Conservation (phyloP, 2,113 vertebrate genomes). For the Ascaphus truei region DNA sequence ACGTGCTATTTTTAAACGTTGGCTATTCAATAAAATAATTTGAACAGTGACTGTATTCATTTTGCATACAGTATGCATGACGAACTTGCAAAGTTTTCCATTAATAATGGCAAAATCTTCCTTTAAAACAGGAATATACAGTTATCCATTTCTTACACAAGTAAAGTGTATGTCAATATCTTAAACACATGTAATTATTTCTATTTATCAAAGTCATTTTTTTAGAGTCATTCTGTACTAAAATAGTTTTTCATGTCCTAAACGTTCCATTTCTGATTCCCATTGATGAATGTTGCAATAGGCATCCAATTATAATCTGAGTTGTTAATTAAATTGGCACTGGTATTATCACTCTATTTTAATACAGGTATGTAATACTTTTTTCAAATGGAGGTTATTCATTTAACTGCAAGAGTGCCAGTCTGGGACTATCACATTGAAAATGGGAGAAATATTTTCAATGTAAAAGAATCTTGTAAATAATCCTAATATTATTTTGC, state of each 20-base stretch:
- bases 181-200: too few relatives aligned
- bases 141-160: background rate
- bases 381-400: too few relatives aligned
- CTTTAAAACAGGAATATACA: background rate
- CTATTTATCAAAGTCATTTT: background rate
- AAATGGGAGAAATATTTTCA: too few relatives aligned
- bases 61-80: background rate
- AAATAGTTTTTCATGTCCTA: background rate
- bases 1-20: slow-evolving; percentile 19
- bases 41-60: background rate
- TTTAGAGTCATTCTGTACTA: background rate
- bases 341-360: background rate
- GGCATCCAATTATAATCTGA: background rate
- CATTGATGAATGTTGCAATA: background rate
- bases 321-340: background rate
- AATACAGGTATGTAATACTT: too few relatives aligned
- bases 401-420: too few relatives aligned
- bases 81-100: background rate
- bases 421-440: too few relatives aligned
- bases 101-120: background rate
- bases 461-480: too few relatives aligned
- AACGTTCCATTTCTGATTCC: background rate
- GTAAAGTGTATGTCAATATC: too few relatives aligned
- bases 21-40: background rate
- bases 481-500: too few relatives aligned